Evolutionary conservation across 2,888 invertebrate genomes (phyloP), one percentile per base, ranked within the genome.

Genomic region (Eupithecia inturbata): DNA sequence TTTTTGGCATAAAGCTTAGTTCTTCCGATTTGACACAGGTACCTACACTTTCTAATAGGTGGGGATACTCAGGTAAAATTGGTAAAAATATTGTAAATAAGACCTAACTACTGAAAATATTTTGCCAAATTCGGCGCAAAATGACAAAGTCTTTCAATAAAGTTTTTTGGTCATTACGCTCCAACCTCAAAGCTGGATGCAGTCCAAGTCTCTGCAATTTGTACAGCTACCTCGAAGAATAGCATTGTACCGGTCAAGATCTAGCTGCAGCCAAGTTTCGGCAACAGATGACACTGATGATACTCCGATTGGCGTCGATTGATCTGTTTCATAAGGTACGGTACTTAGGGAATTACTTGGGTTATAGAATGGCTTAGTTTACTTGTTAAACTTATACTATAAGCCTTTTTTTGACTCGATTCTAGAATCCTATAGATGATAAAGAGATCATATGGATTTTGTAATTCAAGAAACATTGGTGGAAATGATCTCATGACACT

Each of bases 141-240:
- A 39, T 39, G 7, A 41, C 66, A 26, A 66, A 66, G 45, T 67
- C 28, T 67, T 45, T 31, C 49, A 78, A 77, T 79, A 53, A 68
- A 53, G 57, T 68, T 53, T 33, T 57, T 57, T 68, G 68, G 68
- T 68, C 36, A 31, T 67, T 66, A 66, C n/a, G 66, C 12, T 6
- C 14, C 14, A 16, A 39, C 66, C 66, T 22, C 66, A 66, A 26
- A 22, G 6, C 39, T 66, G 66, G 66, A 66, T 26, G 66, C 22
- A 19, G 66, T 39, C 66, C 66, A 66, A 66, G 39, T 66, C 7
- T 66, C 39, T 39, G 39, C 14, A 66, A 66, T 66, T 66, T 36
- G 66, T 26, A 41, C 36, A 66, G 39, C 36, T n/a, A 64, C 22
- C 63, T n/a, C 60, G 60, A 28, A 60, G 28, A 60, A 36, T 64